Evolutionary conservation across 2,888 invertebrate species (phyloP), one percentile per base, ranked within the genome.

Genomic region (Poecilus cupreus): DNA sequence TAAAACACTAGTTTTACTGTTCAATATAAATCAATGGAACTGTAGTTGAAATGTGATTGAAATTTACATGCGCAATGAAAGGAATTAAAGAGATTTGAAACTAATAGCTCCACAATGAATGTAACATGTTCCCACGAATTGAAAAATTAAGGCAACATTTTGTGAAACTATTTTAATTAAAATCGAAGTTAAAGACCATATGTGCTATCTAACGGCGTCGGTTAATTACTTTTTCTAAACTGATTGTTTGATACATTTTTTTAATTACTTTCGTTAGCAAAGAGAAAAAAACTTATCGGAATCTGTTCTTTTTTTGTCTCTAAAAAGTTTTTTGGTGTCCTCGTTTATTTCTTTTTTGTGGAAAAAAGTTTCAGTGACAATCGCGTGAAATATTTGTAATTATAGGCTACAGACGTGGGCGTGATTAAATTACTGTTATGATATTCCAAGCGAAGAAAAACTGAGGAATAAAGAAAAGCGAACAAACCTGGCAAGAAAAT

Each of bases 81-180:
- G n/a, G 26, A 60, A 24, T 60, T n/a, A 60, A 60, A 60, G n/a
- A 60, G 60, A 60, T 60, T 60, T 60, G 26, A 60, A 60, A 60
- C 11, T 60, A 60, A 60, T 60, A 26, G 60, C n/a, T 60, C 60
- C 13, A 24, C 11, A 22, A 22, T 10, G 24, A 60, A 60, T 60
- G 60, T 60, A n/a, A 24, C 22, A 57, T 60, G 26, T 60, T 60
- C 26, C 22, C 60, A 26, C 60, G 60, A 60, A 60, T 77, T 60
- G 57, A 77, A 77, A 77, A 77, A 60, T 77, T 77, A 20, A 77
- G 57, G 75, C 54, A 32, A 13, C 54, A 32, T 76, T 74, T 54
- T 37, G 57, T n/a, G 78, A 64, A 78, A 78, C 78, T 78, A 78
- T 78, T 64, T 64, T 64, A 78, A 77, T 77, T 77, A 77, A 76